Percentiles rank a stretch among this genome's conserved stretches.
These are phyloP conservation scores for Oegoconia quadripuncta DNA, from an alignment of 2,888 invertebrate species.

Conservation along the genomic window DNA sequence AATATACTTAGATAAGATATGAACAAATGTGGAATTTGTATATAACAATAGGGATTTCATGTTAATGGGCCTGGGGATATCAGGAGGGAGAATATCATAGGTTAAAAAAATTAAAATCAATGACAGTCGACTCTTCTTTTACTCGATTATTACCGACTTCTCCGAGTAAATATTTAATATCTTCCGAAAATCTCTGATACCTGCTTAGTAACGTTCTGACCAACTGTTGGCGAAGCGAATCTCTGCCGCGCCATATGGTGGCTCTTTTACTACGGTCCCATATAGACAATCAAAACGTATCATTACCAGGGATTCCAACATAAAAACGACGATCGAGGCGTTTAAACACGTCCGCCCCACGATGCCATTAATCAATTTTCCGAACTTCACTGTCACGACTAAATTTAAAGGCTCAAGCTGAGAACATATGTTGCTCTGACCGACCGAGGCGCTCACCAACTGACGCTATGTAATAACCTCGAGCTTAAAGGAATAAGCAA, in stretches of 20 bases:
- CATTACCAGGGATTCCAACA: slow-evolving; percentile 65
- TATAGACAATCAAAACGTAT: slow-evolving; percentile 71
- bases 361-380: slow-evolving; percentile 72
- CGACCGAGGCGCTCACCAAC: slow-evolving; percentile 60
- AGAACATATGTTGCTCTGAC: slow-evolving; percentile 64
- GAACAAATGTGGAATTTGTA: too few species aligned
- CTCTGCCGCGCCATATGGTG: slow-evolving; percentile 65
- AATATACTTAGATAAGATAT: too few species aligned
- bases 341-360: slow-evolving; percentile 71
- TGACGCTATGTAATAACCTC: slow-evolving; percentile 69
- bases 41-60: too few species aligned
- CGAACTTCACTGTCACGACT: slow-evolving; percentile 65
- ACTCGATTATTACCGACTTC: too few species aligned
- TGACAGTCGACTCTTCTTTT: too few species aligned
- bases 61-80: too few species aligned
- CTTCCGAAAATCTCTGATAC: slow-evolving; percentile 14
- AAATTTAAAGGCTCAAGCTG: slow-evolving; percentile 55
- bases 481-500: slow-evolving; percentile 57
- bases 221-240: slow-evolving; percentile 58
- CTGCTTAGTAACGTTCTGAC: slow-evolving; percentile 22
- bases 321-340: slow-evolving; percentile 62
- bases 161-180: too few species aligned
- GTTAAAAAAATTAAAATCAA: too few species aligned
- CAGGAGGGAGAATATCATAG: too few species aligned
- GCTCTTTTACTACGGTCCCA: slow-evolving; percentile 44